Evolutionary conservation across 2,113 vertebrate genomes (phyloP).

Genomic region (Pygathrix nemaeus): DNA sequence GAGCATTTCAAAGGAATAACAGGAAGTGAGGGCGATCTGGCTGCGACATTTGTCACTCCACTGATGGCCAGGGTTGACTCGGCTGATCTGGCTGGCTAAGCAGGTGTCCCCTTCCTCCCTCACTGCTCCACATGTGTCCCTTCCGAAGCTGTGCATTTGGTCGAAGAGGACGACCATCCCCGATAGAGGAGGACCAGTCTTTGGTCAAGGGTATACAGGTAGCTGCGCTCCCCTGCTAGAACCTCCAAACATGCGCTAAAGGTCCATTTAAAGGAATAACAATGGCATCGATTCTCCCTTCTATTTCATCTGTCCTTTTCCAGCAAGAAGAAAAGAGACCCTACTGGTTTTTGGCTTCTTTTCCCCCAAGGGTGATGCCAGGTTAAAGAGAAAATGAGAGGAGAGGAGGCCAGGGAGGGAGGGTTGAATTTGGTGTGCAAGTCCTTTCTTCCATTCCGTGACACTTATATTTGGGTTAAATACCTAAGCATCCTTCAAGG

Average conservation of each 20-base stretch:
- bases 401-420: background rate
- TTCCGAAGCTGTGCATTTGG: no score
- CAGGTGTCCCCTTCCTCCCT: no score
- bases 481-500: background rate
- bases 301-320: background rate
- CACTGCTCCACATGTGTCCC: no score
- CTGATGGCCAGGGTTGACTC: no score
- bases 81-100: no score
- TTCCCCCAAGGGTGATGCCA: background rate
- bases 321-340: background rate
- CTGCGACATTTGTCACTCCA: no score
- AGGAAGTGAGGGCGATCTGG: no score
- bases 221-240: no score
- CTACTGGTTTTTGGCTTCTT: background rate
- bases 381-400: background rate
- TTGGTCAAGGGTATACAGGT: no score
- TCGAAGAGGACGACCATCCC: no score
- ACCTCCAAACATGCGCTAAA: no score
- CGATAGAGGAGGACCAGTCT: no score
- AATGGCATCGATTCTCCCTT: background rate
- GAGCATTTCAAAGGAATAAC: background rate
- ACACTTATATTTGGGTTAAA: background rate
- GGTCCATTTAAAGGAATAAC: background rate
- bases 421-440: background rate
- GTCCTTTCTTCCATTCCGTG: rapidly evolving